These are phyloP conservation scores for Pelobates cultripes DNA, from an alignment of 2,797 vertebrate species.

Conservation along the genomic window DNA sequence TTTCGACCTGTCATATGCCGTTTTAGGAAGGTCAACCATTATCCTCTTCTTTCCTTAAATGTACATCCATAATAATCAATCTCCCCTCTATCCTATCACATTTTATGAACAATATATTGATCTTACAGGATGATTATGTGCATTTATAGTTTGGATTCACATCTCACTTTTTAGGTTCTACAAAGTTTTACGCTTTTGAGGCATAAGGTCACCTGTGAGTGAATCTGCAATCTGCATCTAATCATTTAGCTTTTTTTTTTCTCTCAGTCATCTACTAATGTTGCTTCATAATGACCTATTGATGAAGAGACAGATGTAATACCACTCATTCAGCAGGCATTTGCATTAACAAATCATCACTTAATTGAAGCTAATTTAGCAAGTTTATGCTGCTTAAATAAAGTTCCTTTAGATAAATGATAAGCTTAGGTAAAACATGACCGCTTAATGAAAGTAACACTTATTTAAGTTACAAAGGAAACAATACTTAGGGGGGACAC, in stretches of 20 bases:
- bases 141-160: constrained; percentile 35
- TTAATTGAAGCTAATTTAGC: constrained; percentile 83
- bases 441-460: constrained; percentile 68
- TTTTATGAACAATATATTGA: constrained; percentile 44
- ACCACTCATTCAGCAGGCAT: constrained; percentile 78
- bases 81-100: constrained; percentile 38
- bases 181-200: constrained; percentile 69
- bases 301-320: constrained; percentile 81
- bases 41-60: constrained; percentile 52
- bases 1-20: not conserved
- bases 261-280: constrained; percentile 76
- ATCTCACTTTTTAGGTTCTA: constrained; percentile 31
- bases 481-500: not conserved
- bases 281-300: constrained; percentile 77
- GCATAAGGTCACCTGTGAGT: constrained; percentile 80
- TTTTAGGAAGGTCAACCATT: constrained; percentile 26
- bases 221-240: constrained; percentile 77
- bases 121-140: constrained; percentile 37
- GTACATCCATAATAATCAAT: constrained; percentile 68
- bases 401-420: constrained; percentile 81
- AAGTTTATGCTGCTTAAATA: constrained; percentile 84
- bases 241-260: constrained; percentile 74
- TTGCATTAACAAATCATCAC: constrained; percentile 84
- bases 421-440: constrained; percentile 68
- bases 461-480: not conserved